Conservation (phyloP, 2,888 invertebrate genomes). For the Amaurobius ferox region DNA sequence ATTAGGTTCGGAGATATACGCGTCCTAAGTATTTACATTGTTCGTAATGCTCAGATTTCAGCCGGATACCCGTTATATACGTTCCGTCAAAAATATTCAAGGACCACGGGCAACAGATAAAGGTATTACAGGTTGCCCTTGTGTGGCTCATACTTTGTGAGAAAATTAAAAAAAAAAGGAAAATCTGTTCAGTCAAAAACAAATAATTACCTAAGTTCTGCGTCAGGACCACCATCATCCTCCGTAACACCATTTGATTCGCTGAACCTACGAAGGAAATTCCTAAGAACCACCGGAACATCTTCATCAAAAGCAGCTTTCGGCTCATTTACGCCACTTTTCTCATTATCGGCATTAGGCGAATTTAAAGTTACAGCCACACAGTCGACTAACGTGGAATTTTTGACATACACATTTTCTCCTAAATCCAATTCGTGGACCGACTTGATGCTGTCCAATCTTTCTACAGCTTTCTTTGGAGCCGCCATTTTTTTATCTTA, state of each 20-base stretch:
- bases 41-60: no score
- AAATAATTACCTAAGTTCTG: conserved; percentile 2
- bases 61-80: no score
- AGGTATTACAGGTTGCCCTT: no score
- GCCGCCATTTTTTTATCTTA: no score
- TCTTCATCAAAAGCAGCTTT: not conserved
- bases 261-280: conserved; percentile 51
- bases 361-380: conserved; percentile 13
- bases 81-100: no score
- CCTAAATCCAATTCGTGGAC: conserved; percentile 46
- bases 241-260: not conserved
- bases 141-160: no score
- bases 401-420: conserved; percentile 51
- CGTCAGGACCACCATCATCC: not conserved
- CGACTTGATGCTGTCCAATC: conserved; percentile 53
- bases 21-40: no score
- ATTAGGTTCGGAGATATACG: no score
- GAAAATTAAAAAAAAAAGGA: no score
- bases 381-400: conserved; percentile 39
- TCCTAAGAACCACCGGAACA: conserved; percentile 25
- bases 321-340: not conserved
- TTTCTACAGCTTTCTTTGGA: conserved; percentile 39
- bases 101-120: no score
- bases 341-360: not conserved
- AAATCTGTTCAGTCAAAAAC: no score